Percentiles rank a stretch among this genome's conserved stretches.
These are phyloP conservation scores for Anorthoa munda DNA, from an alignment of 2,888 invertebrate species.

Conservation along the genomic window DNA sequence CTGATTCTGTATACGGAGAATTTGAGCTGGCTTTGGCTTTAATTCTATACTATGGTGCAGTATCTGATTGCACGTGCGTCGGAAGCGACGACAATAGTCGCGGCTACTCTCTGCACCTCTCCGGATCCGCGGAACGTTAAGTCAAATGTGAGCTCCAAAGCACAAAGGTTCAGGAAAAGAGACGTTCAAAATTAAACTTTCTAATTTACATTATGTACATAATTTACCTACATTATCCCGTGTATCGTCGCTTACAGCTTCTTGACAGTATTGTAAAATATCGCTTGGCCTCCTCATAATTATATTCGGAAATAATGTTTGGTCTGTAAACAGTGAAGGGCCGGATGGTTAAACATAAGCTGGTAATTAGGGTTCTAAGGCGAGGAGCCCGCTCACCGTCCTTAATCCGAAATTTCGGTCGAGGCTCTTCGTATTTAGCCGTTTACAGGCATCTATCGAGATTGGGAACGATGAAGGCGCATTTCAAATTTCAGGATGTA, in stretches of 20 bases:
- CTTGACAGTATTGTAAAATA: conserved; percentile 44
- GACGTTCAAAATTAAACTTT: background rate
- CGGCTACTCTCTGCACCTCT: background rate
- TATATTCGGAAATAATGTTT: conserved; percentile 55
- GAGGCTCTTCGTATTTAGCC: conserved; percentile 38
- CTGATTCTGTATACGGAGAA: background rate
- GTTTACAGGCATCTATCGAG: conserved; percentile 25
- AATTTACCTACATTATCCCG: background rate
- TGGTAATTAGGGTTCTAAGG: conserved; percentile 56
- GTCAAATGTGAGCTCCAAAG: conserved; percentile 4
- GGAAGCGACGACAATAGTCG: conserved; percentile 9
- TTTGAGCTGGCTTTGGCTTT: background rate
- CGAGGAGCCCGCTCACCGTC: conserved; percentile 30
- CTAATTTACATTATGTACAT: conserved; percentile 5
- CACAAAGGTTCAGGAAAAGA: conserved; percentile 3
- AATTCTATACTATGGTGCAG: conserved; percentile 1
- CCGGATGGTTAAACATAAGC: conserved; percentile 50
- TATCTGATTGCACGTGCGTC: conserved; percentile 22
- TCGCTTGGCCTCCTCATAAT: conserved; percentile 30
- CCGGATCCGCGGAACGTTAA: background rate
- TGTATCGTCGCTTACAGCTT: conserved; percentile 11
- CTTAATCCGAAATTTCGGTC: conserved; percentile 48
- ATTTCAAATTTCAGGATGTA: conserved; percentile 26
- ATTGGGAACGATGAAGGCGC: background rate
- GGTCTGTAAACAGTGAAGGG: conserved; percentile 46